Evolutionary conservation across 2,888 invertebrate species (phyloP), one percentile per base, ranked within the genome.

Genomic region (Lithophane semibrunnea): DNA sequence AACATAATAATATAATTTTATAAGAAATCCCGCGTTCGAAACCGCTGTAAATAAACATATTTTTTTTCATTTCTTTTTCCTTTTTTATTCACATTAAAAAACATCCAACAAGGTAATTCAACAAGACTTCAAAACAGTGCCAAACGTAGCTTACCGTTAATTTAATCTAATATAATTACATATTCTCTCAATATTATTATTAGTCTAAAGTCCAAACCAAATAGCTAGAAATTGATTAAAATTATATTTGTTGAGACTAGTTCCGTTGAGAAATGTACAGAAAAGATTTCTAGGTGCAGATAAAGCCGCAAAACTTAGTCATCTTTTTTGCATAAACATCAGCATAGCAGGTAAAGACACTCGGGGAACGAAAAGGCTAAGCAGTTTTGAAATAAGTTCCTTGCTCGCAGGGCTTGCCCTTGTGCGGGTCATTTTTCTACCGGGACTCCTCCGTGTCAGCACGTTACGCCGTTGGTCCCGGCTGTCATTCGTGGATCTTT

Each of bases 251-350:
- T 61, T 66, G 65, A 77, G 58, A 29, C 37, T 21, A 42, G 58
- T 52, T 77, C 8, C n/a, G 66, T 37, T 47, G 54, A 77, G 82
- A 65, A 82, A 61, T 54, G 29, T 13, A 13, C 44, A 65, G 82
- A 77, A 82, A 18, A 47, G 82, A 79, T 79, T 52, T 54, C 77
- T 66, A 61, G 47, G 58, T 12, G n/a, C 24, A 76, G 82, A 82
- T 79, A 54, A 66, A 66, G 13, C 44, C 1, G 77, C n/a, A 13
- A 37, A 66, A 70, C 79, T 47, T 66, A 37, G 56, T 66, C 29
- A 61, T 80, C 65, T 79, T 83, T 80, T 83, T 79, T 84, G 49
- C 61, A 75, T 75, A 75, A 24, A 81, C 44, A 12, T 44, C 37
- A 37, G 37, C 37, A 37, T 2, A 60, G 52, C 5, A 21, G 54